Evolutionary conservation across 2,888 invertebrate genomes (phyloP), one percentile per base, ranked within the genome.

Genomic region (Matsumyia berberina): DNA sequence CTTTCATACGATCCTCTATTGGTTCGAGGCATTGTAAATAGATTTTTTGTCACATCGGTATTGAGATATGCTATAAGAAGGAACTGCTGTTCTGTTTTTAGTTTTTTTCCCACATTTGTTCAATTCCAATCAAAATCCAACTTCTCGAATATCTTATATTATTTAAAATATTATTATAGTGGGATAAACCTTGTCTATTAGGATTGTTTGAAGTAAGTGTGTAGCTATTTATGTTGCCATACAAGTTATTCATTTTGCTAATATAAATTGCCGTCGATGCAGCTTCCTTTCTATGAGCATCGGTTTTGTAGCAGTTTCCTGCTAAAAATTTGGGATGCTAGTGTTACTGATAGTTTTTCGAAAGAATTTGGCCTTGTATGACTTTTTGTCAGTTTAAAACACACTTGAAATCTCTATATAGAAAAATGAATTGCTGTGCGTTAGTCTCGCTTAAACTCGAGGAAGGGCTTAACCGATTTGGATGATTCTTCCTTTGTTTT

Each of bases 1-100:
- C 19, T 5, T 19, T 62, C 46, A n/a, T 64, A 64, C 1, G 64
- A 64, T 0, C 35, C 19, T 35, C 64, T 35, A 24, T 64, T 49
- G 0, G 19, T 31, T 8, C 58, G n/a, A n/a, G 31, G n/a, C 49
- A 49, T 49, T n/a, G 64, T 49, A 35, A 64, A 24, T 1, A 49
- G 7, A n/a, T 53, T 67, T 15, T 66, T 29, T 0, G 57, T 29
- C 0, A 58, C 24, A 17, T 70, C 46, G 0, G 44, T 58, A 8
- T 57, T 46, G 0, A 70, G 5, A 6, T 57, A 44, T 4, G 17
- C 5, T 3, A 46, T 7, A 8, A 57, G 4, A 6, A 57, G 11
- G 33, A 24, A 57, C 6, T 58, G 55, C 2, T 58, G 44, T 8
- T 69, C 24, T 0, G 17, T 33, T 51, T 49, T 64, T 0, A 35